These are phyloP conservation scores for Peromyscus maniculatus DNA, from an alignment of 2,113 vertebrate species.

Conservation along the genomic window DNA sequence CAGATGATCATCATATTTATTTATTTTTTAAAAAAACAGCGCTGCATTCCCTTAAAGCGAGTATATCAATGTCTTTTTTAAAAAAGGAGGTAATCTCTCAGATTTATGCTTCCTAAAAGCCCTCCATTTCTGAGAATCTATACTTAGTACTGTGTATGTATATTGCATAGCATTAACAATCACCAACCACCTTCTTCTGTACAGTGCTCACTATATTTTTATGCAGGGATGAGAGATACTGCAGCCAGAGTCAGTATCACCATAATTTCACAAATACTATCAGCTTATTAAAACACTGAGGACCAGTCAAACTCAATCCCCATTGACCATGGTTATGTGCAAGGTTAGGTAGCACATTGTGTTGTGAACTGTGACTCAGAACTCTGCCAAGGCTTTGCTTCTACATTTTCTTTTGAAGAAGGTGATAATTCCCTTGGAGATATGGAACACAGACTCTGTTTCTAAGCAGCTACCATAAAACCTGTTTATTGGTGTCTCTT, in stretches of 20 bases:
- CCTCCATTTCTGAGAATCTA: neutral
- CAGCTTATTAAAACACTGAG: neutral
- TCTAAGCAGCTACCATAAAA: slow-evolving; percentile 76
- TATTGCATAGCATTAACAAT: slow-evolving; percentile 58
- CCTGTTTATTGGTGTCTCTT: slow-evolving; percentile 67
- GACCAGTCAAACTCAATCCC: neutral
- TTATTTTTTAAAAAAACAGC: slow-evolving; percentile 56
- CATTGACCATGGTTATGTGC: neutral
- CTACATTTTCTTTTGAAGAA: slow-evolving; percentile 56
- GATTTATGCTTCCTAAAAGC: slow-evolving; percentile 64
- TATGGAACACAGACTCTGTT: slow-evolving; percentile 77
- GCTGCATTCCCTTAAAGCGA: slow-evolving; percentile 18
- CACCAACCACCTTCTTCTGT: slow-evolving; percentile 44
- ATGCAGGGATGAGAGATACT: neutral
- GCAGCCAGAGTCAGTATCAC: neutral
- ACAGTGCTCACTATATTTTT: neutral
- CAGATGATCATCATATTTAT: slow-evolving; percentile 56
- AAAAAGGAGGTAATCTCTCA: slow-evolving; percentile 41
- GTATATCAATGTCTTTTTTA: neutral
- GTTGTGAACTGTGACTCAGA: neutral
- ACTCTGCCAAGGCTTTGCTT: slow-evolving; percentile 37
- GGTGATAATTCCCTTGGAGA: slow-evolving; percentile 69
- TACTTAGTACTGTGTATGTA: neutral
- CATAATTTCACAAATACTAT: neutral
- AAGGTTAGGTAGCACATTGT: neutral